Evolutionary conservation across 2,113 vertebrate genomes (phyloP), one percentile per base, ranked within the genome.

Genomic region (Gulo gulo): DNA sequence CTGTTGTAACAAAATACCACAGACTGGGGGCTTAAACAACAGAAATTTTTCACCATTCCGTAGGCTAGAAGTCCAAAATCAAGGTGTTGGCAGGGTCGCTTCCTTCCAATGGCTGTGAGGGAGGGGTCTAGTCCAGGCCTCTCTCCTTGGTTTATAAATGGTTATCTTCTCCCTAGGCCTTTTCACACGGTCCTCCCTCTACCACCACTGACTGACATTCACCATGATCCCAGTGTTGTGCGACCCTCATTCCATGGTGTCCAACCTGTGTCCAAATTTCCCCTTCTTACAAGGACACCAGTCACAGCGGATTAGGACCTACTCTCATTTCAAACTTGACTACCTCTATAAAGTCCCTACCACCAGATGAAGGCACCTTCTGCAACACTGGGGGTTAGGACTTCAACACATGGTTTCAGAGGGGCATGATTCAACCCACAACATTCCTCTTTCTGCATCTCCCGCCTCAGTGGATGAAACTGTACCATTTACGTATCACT

Each of bases 401-500:
- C 14, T 92, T 67, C 65, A 86, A 10, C 39, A n/a, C 14, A 29
- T 29, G 16, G 36, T 39, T 59, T 59, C 6, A 24, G 31, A 16
- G 1, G 20, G 15, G 15, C n/a, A 10, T 0, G 7, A 13, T 34
- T 83, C 76, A 88, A 20, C 47, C 15, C 0, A 1, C 5, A 45
- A 47, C 3, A 29, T 14, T 74, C 79, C 11, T 96, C 57, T 85
- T 6, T 15, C 63, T 36, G 63, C 10, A 6, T 11, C 18, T 52
- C 29, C 80, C 34, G 45, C 80, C 9, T 67, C 39, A 7, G 9
- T 18, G 45, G 23, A 2, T 42, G 39, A 50, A 83, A 89, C 1
- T 0, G 11, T 18, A 18, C 21, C 23, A 0, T 50, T 26, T 24
- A 26, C 10, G 0, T 6, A 4, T 23, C 0, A 0, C 26, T 18